Evolutionary conservation across 2,888 invertebrate genomes (phyloP), one percentile per base, ranked within the genome.

Genomic region (Adelphocoris suturalis): DNA sequence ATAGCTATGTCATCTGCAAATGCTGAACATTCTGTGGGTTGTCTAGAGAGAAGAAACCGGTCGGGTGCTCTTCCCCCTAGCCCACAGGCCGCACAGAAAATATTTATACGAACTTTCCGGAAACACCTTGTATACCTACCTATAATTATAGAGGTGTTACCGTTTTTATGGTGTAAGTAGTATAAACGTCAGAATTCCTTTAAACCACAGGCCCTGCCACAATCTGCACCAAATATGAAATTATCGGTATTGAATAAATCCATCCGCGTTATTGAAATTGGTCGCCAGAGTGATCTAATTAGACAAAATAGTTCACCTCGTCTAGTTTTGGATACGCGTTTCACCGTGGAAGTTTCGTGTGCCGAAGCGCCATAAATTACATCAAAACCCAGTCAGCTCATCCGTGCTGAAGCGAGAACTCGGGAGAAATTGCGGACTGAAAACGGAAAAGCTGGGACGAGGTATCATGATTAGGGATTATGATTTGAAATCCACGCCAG

Each of bases 401-500:
- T 19, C 1, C 68, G 23, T 19, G 19, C 23, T 23, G 16, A 16
- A 5, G 68, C 68, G 11, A 68, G 5, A 68, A 23, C 68, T 12
- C 4, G 19, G 12, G 27, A 23, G 68, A 68, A 68, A 68, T 68
- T 3, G 68, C 11, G 68, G 23, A 61, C 16, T n/a, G 23, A 9
- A 68, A 68, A 68, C 68, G 5, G 68, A 23, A 23, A 68, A 68
- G 23, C 68, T 5, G 19, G 68, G 27, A 68, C 68, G 68, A 68
- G 27, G 68, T 68, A 19, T 19, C 61, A 27, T 27, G 68, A 68
- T 68, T 11, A 23, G 23, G 68, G 27, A 68, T 68, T 68, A 68
- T 68, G 68, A 68, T 68, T 68, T 12, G 68, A 68, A 68, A 68
- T 23, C 68, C 68, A 12, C 68, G 68, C 19, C 68, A 27, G 61